phyloP scores from a whole-genome alignment of 2,797 vertebrate genomes.

The Peromyscus melanophrys region DNA sequence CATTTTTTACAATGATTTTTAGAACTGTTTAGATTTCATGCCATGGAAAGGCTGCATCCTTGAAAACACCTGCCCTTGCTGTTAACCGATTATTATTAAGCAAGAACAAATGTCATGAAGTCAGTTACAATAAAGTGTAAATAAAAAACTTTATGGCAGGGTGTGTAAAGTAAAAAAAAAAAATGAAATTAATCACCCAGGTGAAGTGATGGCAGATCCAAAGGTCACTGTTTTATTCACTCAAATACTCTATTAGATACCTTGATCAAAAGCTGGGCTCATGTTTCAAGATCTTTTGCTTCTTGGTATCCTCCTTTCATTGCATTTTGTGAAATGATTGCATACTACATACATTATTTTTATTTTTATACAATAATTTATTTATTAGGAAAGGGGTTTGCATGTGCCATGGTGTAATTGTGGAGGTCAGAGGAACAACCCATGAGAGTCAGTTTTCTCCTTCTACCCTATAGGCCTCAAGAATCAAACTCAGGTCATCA shows the following conservation, averaged over 20 bases:
- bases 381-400: not conserved
- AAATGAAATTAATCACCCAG: constrained; percentile 85
- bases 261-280: constrained; percentile 61
- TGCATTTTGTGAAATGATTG: constrained; percentile 23
- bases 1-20: constrained; percentile 81
- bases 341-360: not conserved
- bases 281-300: constrained; percentile 64
- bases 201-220: constrained; percentile 78
- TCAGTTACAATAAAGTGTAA: constrained; percentile 90
- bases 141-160: constrained; percentile 90
- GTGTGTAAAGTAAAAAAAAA: constrained; percentile 87
- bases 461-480: not conserved
- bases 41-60: constrained; percentile 86
- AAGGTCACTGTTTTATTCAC: constrained; percentile 81
- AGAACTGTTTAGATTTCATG: constrained; percentile 77
- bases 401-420: not conserved
- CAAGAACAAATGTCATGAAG: constrained; percentile 81
- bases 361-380: not conserved
- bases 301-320: not conserved
- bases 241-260: constrained; percentile 49
- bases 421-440: not conserved
- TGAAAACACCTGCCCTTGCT: constrained; percentile 90
- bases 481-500: not conserved
- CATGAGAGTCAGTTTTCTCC: not conserved
- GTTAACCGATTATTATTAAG: constrained; percentile 87